A percentile compares a stretch with the other conserved stretches of the same genome.
These are phyloP conservation scores for Drosophila arawakana DNA, from an alignment of 1,140 invertebrate species.

Conservation along the genomic window DNA sequence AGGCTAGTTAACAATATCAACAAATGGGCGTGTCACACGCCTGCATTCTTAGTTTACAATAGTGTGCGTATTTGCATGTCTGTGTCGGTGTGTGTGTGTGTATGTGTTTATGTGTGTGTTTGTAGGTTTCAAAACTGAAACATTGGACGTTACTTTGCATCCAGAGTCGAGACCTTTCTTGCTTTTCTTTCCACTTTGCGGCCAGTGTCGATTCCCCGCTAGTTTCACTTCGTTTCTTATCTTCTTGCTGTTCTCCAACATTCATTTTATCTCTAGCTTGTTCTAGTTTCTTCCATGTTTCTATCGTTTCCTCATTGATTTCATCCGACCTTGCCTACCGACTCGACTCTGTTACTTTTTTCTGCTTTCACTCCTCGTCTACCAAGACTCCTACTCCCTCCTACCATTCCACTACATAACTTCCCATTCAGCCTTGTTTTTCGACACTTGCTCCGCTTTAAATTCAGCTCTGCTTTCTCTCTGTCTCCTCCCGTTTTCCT, in stretches of 20 bases:
- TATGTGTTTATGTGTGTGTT: constrained; percentile 5
- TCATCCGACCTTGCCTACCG: no score
- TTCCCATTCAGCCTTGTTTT: background rate
- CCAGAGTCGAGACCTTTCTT: background rate
- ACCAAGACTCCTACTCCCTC: background rate
- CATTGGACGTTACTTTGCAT: constrained; percentile 16
- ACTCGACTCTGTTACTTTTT: background rate
- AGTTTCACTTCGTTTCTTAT: no score
- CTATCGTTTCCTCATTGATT: no score
- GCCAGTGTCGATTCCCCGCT: no score
- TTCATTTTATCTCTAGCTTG: no score
- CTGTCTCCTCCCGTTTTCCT: background rate
- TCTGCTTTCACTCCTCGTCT: background rate
- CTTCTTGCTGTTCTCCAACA: no score
- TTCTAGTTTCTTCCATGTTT: no score
- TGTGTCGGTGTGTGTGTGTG: constrained; percentile 4
- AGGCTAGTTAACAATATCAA: constrained; percentile 77
- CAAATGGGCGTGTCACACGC: constrained; percentile 46
- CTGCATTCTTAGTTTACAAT: constrained; percentile 45
- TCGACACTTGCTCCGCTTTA: background rate
- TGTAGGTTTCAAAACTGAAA: constrained; percentile 22
- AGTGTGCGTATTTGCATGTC: constrained; percentile 1
- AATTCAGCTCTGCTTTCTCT: background rate
- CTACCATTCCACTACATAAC: no score
- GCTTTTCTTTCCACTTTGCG: no score